Evolutionary conservation across 1,140 invertebrate genomes (phyloP).

Genomic region (Anastrepha obliqua): DNA sequence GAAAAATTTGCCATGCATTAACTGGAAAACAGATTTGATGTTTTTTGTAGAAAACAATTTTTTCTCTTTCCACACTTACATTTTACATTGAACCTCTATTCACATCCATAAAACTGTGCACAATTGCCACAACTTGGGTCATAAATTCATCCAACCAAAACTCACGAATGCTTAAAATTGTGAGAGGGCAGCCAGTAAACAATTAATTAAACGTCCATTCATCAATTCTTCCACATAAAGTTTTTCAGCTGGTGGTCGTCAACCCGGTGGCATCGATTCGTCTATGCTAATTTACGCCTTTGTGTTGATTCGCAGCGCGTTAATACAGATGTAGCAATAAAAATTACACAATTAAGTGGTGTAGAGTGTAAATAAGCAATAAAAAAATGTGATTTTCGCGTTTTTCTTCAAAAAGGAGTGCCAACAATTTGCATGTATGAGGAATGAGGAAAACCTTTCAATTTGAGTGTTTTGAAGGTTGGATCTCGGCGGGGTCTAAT

Average conservation of each 20-base stretch:
- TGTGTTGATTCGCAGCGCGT: neutral
- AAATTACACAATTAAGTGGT: neutral
- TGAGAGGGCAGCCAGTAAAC: neutral
- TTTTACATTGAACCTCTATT: too few species aligned
- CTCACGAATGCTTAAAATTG: neutral
- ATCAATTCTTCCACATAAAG: neutral
- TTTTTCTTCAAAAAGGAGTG: neutral
- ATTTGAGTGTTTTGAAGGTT: neutral
- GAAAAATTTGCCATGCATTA: too few species aligned
- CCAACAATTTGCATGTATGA: neutral
- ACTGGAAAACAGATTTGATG: too few species aligned
- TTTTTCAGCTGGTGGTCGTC: neutral
- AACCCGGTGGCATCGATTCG: neutral
- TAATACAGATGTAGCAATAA: neutral
- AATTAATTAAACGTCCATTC: neutral
- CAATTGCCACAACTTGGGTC: neutral
- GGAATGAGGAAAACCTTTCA: neutral
- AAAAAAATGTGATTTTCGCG: slow-evolving; percentile 1
- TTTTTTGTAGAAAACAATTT: neutral
- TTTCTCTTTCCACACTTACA: neutral
- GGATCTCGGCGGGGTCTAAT: too few species aligned
- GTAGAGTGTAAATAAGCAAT: too few species aligned
- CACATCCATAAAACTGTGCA: neutral
- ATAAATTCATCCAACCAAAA: neutral
- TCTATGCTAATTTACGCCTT: slow-evolving; percentile 4